Evolutionary conservation across 2,113 vertebrate genomes (phyloP).

Genomic region (Microcebus jonahi): DNA sequence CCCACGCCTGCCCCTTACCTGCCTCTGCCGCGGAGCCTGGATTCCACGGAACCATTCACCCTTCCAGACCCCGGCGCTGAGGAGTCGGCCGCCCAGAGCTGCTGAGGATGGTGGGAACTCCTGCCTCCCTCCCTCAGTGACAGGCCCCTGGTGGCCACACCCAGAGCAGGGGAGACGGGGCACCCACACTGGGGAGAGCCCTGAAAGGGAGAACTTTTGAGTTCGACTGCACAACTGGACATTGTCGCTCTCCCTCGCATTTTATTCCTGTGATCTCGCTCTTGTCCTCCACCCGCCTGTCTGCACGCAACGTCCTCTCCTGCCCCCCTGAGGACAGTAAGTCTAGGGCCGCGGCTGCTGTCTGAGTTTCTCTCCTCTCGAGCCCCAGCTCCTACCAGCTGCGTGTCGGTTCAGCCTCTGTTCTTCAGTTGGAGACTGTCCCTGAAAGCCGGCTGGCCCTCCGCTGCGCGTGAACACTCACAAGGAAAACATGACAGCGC

Average conservation of each 20-base stretch:
- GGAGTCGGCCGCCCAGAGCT: not conserved
- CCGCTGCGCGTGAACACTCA: not conserved
- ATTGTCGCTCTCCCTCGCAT: not conserved
- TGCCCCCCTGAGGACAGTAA: not conserved
- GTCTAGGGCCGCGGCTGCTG: rapidly evolving
- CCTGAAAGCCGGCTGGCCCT: not conserved
- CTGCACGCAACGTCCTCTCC: not conserved
- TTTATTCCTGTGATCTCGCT: too few species aligned
- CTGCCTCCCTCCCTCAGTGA: not conserved
- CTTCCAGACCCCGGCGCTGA: not conserved
- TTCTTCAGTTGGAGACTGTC: not conserved
- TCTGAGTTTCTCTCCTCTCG: not conserved
- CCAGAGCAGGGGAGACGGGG: not conserved
- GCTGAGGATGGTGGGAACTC: too few species aligned
- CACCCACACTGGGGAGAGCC: not conserved
- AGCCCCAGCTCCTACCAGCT: not conserved
- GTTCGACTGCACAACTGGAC: too few species aligned
- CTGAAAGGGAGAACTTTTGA: rapidly evolving
- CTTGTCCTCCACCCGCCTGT: not conserved
- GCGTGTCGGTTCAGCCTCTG: not conserved
- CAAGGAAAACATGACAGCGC: not conserved
- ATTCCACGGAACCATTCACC: not conserved
- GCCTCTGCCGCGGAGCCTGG: not conserved
- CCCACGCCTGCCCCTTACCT: not conserved
- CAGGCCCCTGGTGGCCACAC: not conserved